A percentile compares a stretch with the other conserved stretches of the same genome.
phyloP scores from a whole-genome alignment of 1,140 invertebrate species.

The Medauroidea extradentata region DNA sequence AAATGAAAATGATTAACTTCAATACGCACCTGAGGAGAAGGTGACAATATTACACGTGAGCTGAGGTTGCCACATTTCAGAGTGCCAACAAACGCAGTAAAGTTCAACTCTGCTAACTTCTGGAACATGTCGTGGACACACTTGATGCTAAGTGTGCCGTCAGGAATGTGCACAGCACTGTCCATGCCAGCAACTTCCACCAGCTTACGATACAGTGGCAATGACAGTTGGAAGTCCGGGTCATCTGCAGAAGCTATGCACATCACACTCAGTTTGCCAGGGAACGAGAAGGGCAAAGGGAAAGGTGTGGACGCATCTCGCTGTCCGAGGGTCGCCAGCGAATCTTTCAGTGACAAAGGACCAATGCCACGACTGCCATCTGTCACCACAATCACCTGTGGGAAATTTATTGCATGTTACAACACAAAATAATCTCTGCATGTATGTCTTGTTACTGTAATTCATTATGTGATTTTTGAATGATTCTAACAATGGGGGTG shows the following conservation, averaged over 20 bases:
- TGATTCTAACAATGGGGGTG: no score
- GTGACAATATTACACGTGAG: conserved; percentile 69
- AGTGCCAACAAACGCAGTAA: conserved; percentile 67
- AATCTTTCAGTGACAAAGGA: conserved; percentile 53
- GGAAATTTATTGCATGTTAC: conserved; percentile 19
- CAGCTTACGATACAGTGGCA: conserved; percentile 48
- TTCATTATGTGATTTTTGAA: no score
- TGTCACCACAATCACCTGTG: conserved; percentile 66
- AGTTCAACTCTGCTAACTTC: conserved; percentile 72
- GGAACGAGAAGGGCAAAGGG: conserved; percentile 73
- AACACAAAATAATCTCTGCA: no score
- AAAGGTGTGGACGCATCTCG: conserved; percentile 50
- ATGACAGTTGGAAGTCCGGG: conserved; percentile 38
- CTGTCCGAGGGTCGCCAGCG: conserved; percentile 42
- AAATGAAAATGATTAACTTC: no score
- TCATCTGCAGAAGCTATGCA: conserved; percentile 58
- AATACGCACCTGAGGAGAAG: conserved; percentile 59
- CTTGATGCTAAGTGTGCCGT: conserved; percentile 51
- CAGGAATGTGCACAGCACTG: conserved; percentile 59
- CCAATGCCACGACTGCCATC: conserved; percentile 73
- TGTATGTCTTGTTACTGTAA: no score
- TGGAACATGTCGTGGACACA: conserved; percentile 63
- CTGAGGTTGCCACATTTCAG: conserved; percentile 73
- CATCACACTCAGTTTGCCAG: conserved; percentile 72
- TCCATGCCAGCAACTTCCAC: conserved; percentile 55